phyloP scores from a whole-genome alignment of 2,888 invertebrate species.

The Aspidiotus destructor region DNA sequence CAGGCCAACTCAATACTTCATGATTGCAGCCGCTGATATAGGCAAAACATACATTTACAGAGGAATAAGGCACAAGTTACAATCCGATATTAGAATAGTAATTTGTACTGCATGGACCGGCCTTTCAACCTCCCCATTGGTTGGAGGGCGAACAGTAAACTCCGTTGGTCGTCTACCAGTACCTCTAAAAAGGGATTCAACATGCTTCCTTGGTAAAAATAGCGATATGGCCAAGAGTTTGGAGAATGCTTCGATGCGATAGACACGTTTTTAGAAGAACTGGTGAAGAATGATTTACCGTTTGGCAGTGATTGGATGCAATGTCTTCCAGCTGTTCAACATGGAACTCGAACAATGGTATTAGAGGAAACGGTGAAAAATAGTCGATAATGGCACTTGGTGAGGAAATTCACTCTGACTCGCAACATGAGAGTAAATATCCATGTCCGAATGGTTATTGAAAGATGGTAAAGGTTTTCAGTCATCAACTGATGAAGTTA shows the following conservation, averaged over 20 bases:
- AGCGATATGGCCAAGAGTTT: neutral
- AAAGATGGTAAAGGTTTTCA: neutral
- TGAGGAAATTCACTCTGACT: neutral
- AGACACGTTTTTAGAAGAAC: neutral
- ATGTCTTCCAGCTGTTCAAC: conserved; percentile 1
- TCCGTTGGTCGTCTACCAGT: neutral
- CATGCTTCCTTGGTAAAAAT: neutral
- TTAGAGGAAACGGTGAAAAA: neutral
- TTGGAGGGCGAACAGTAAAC: neutral
- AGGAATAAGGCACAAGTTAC: neutral
- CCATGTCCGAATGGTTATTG: neutral
- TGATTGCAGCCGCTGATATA: neutral
- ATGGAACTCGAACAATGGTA: neutral
- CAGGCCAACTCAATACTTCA: neutral
- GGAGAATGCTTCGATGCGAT: neutral
- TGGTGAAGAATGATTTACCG: neutral
- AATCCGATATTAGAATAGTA: neutral
- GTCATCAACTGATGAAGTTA: neutral
- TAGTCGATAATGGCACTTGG: neutral
- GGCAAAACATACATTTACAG: neutral
- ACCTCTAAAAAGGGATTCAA: neutral
- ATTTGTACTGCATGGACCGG: neutral
- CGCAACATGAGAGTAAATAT: neutral
- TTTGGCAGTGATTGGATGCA: conserved; percentile 10
- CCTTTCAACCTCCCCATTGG: neutral